Evolutionary conservation across 1,140 invertebrate genomes (phyloP).

Genomic region (Harpegnathos saltator): DNA sequence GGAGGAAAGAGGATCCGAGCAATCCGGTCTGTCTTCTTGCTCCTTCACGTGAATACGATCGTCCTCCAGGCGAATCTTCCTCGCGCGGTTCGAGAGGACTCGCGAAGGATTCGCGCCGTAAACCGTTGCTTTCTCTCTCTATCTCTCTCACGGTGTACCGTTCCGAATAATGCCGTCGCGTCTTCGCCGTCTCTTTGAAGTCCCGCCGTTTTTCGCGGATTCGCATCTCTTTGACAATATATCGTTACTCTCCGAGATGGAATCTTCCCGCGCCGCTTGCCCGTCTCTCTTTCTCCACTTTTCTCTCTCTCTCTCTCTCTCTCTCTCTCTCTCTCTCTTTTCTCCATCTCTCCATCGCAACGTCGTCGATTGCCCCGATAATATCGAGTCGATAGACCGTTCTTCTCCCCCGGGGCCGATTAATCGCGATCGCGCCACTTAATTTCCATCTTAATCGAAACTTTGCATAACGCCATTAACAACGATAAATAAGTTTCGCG

Average conservation of each 20-base stretch:
- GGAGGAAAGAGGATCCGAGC: too few relatives aligned
- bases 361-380: background rate
- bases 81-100: background rate
- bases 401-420: background rate
- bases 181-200: slow-evolving; percentile 13
- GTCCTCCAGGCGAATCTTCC: background rate
- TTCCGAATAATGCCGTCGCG: slow-evolving; percentile 16
- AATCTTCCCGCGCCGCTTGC: slow-evolving; percentile 6
- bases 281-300: background rate
- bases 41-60: too few relatives aligned
- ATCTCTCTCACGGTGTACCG: background rate
- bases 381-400: background rate
- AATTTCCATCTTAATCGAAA: background rate
- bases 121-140: background rate
- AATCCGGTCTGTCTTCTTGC: too few relatives aligned
- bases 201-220: slow-evolving; percentile 58
- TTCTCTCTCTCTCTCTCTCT: too few relatives aligned
- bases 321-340: background rate
- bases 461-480: background rate
- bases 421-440: background rate
- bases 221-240: slow-evolving; percentile 29
- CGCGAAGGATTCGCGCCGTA: slow-evolving; percentile 14
- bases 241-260: slow-evolving; percentile 40
- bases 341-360: too few relatives aligned
- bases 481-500: slow-evolving; percentile 9